Evolutionary conservation across 2,888 invertebrate species (phyloP).

Genomic region (Coenonympha arcania): DNA sequence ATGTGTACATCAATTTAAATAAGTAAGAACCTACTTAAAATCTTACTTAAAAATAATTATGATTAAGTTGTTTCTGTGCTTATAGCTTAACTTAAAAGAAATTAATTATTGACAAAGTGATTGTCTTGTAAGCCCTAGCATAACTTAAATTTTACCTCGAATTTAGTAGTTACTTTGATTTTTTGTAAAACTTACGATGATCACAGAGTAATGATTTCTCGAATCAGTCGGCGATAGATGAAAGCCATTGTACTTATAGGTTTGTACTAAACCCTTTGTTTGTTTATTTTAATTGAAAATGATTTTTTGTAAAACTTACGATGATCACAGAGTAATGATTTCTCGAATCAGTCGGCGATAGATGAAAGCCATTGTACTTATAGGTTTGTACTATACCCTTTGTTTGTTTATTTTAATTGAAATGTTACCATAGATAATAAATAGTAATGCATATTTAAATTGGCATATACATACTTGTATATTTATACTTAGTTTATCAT

Average conservation of each 20-base stretch:
- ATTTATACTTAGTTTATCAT: too few relatives aligned
- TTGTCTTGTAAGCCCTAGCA: neutral
- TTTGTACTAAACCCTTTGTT: neutral
- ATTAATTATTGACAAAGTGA: neutral
- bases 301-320: neutral
- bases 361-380: neutral
- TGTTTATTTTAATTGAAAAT: neutral
- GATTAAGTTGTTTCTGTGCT: too few relatives aligned
- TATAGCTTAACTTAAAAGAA: too few relatives aligned
- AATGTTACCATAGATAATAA: neutral
- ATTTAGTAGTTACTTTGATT: neutral
- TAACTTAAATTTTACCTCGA: neutral
- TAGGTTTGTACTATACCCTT: neutral
- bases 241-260: neutral
- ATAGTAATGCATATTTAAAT: neutral
- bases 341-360: neutral
- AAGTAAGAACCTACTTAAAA: too few relatives aligned
- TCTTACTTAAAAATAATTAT: too few relatives aligned
- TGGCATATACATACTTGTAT: too few relatives aligned
- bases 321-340: slow-evolving; percentile 1
- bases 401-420: neutral
- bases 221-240: neutral
- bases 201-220: slow-evolving; percentile 2
- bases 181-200: neutral
- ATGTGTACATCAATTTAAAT: neutral